These are phyloP conservation scores for Zonotrichia leucophrys DNA, from an alignment of 2,113 vertebrate species.

Conservation along the genomic window DNA sequence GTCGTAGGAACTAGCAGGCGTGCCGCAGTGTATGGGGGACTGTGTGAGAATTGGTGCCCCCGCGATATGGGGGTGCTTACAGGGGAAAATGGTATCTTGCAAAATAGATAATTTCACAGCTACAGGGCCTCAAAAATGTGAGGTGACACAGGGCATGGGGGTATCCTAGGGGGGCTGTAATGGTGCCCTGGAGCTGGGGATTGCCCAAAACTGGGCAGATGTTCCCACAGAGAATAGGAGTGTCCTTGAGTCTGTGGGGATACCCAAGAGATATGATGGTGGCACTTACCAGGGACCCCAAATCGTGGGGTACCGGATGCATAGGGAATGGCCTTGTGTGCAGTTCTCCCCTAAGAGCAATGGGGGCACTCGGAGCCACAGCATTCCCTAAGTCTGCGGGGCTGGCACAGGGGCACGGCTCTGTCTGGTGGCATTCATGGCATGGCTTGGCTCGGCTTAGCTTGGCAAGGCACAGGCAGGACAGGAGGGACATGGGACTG, in stretches of 20 bases:
- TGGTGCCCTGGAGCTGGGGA: neutral
- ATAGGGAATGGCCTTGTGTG: too few species aligned
- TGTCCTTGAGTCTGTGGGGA: neutral
- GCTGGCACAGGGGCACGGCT: rapidly evolving
- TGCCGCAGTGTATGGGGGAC: rapidly evolving
- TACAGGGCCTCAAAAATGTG: neutral
- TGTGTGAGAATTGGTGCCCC: too few species aligned
- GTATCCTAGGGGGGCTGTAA: neutral
- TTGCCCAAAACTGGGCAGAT: neutral
- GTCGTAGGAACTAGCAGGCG: too few species aligned
- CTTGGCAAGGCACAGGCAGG: neutral
- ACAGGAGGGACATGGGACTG: neutral
- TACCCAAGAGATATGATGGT: too few species aligned
- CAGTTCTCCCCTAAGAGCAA: neutral
- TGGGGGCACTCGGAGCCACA: neutral
- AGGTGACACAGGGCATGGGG: neutral
- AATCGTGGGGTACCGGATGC: neutral
- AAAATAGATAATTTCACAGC: neutral
- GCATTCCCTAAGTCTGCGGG: rapidly evolving
- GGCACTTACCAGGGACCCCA: neutral
- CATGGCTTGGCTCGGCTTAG: neutral
- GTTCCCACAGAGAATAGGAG: neutral
- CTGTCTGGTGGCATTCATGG: neutral
- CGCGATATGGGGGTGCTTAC: neutral
- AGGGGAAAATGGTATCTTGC: neutral